Evolutionary conservation across 1,140 invertebrate genomes (phyloP), one percentile per base, ranked within the genome.

Genomic region (Saccostrea glomerata): DNA sequence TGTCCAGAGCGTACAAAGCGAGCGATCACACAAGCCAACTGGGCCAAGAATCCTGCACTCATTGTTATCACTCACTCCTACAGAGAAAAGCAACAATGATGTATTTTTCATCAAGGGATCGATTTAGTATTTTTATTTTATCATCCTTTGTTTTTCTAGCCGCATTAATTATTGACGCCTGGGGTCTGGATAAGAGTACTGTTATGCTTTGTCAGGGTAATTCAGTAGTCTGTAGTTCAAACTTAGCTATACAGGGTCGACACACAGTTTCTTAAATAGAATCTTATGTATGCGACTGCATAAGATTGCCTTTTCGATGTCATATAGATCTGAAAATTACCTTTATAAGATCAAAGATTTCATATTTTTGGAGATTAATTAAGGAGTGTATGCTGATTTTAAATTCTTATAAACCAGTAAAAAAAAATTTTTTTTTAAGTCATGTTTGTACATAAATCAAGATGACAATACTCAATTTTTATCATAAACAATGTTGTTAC

Each of bases 61-160:
- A 17, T 20, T 36, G 25, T 30, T 30, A 77, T 77, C 70, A 77
- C 7, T 77, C 70, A 77, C 70, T 40, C 70, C 70, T 77, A 77
- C 70, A 30, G 70, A 77, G 70, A 77, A 25, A 25, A 36, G 25
- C 23, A 25, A 77, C 70, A 30, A 36, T 25, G 70, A 77, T 77
- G 70, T 25, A 77, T 25, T 40, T 77, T 77, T 30, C 70, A 77
- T 77, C 70, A 77, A 77, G 70, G 70, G 70, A 77, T 77, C 70
- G 70, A 77, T 77, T 30, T 30, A 36, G 23, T 77, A 13, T 36
- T 77, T 77, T 77, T 30, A 30, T 77, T 77, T 77, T 77, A 77
- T 36, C 70, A 30, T 77, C 25, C 70, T 77, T 36, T 77, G 70
- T 77, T 77, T 77, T 77, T 77, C 25, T 77, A 15, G 70, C 23